Evolutionary conservation across 2,797 vertebrate genomes (phyloP).

Genomic region (Pelodytes ibericus): DNA sequence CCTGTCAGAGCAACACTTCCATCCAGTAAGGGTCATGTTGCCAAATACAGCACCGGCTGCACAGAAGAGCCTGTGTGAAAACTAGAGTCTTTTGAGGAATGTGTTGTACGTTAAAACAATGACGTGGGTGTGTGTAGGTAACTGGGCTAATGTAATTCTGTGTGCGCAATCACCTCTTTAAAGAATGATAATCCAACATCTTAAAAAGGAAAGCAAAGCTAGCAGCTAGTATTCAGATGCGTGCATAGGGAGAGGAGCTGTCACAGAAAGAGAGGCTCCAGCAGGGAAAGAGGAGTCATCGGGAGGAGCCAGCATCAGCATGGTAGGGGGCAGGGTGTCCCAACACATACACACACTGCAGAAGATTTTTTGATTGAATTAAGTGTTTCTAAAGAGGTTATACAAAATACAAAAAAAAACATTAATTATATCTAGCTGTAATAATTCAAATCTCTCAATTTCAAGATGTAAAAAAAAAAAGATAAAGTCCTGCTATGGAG

Average conservation of each 20-base stretch:
- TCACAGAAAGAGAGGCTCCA: conserved; percentile 8
- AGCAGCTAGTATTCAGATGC: conserved; percentile 27
- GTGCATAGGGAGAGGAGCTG: conserved; percentile 5
- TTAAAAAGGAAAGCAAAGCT: background rate
- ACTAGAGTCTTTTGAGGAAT: too few relatives aligned
- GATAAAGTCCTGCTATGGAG: too few relatives aligned
- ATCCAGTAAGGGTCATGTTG: background rate
- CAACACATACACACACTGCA: too few relatives aligned
- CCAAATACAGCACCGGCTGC: background rate
- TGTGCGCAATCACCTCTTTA: background rate
- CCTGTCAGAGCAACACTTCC: background rate
- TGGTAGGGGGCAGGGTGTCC: too few relatives aligned
- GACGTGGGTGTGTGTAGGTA: too few relatives aligned
- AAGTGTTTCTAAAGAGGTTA: too few relatives aligned
- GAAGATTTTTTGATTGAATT: too few relatives aligned
- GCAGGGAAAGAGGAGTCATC: conserved; percentile 12
- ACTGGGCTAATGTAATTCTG: too few relatives aligned
- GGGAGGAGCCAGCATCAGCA: conserved; percentile 5
- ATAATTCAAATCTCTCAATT: too few relatives aligned
- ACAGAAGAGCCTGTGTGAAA: background rate
- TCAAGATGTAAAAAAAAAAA: too few relatives aligned
- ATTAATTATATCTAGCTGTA: too few relatives aligned
- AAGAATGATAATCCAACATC: background rate
- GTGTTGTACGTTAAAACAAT: background rate
- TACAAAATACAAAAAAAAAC: too few relatives aligned